Percentiles rank a stretch among this genome's conserved stretches.
Conservation (phyloP, 2,797 vertebrate species). For the Discoglossus pictus region DNA sequence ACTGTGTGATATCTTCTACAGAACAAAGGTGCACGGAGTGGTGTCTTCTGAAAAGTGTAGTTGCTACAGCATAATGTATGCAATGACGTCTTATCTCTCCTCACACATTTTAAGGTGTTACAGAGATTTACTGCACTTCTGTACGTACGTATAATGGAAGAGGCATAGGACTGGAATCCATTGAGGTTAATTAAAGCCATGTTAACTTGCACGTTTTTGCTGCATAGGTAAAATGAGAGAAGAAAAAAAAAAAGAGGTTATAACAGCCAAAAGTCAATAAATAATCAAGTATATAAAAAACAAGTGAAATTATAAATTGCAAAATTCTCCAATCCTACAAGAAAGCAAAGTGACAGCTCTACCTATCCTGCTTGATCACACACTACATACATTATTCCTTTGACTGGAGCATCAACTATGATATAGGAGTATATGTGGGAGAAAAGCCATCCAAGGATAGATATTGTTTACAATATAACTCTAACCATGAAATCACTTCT, state of each 20-base stretch:
- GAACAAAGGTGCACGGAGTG: background rate
- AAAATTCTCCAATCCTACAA: too few relatives aligned
- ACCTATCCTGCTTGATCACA: too few relatives aligned
- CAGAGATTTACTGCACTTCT: conserved; percentile 54
- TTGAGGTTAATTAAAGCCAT: conserved; percentile 64
- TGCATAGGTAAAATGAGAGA: background rate
- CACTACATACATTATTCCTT: too few relatives aligned
- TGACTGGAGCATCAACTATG: too few relatives aligned
- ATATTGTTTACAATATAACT: too few relatives aligned
- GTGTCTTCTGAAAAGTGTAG: background rate
- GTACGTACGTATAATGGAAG: conserved; percentile 20
- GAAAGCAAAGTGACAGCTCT: too few relatives aligned
- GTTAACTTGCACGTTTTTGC: background rate
- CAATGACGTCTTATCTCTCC: background rate
- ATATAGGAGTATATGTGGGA: too few relatives aligned
- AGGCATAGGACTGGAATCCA: conserved; percentile 51
- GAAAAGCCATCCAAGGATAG: too few relatives aligned
- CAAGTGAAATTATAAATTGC: too few relatives aligned
- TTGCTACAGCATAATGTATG: background rate
- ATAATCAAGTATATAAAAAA: too few relatives aligned
- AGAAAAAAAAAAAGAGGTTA: background rate
- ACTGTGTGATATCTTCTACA: conserved; percentile 59
- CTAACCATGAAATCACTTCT: too few relatives aligned
- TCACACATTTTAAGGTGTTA: conserved; percentile 32
- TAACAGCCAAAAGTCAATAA: too few relatives aligned